These are phyloP conservation scores for Heliconius erato DNA, from an alignment of 2,888 invertebrate species.

Conservation along the genomic window DNA sequence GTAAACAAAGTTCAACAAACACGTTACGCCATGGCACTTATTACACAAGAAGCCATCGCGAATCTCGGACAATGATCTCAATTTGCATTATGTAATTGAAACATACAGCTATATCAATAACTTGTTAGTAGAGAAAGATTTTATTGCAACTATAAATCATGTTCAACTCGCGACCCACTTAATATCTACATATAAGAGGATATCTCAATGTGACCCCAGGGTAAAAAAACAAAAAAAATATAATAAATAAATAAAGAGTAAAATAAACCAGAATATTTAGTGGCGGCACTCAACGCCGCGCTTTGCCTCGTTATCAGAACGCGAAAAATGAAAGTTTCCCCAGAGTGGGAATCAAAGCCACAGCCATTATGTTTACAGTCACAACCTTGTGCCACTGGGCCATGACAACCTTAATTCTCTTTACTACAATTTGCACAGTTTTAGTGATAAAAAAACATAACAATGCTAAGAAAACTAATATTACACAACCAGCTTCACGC, in stretches of 20 bases:
- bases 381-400: too few species aligned
- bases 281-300: too few species aligned
- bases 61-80: constrained; percentile 68
- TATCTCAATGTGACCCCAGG: constrained; percentile 17
- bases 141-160: constrained; percentile 38
- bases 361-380: too few species aligned
- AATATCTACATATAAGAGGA: constrained; percentile 13
- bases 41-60: constrained; percentile 55
- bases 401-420: too few species aligned
- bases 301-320: too few species aligned
- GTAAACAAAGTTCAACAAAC: constrained; percentile 15
- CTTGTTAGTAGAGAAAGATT: constrained; percentile 29
- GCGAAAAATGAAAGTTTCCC: too few species aligned
- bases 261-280: not conserved
- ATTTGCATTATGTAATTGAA: constrained; percentile 56
- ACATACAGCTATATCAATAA: constrained; percentile 60
- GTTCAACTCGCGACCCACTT: constrained; percentile 35
- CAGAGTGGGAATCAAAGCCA: too few species aligned
- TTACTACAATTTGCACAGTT: not conserved
- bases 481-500: not conserved
- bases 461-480: not conserved
- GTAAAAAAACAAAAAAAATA: not conserved
- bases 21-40: constrained; percentile 39
- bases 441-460: not conserved
- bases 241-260: not conserved